Percentiles rank a stretch among this genome's conserved stretches.
Evolutionary conservation across 2,797 vertebrate species (phyloP).

Genomic region (Diplodus sargus): DNA sequence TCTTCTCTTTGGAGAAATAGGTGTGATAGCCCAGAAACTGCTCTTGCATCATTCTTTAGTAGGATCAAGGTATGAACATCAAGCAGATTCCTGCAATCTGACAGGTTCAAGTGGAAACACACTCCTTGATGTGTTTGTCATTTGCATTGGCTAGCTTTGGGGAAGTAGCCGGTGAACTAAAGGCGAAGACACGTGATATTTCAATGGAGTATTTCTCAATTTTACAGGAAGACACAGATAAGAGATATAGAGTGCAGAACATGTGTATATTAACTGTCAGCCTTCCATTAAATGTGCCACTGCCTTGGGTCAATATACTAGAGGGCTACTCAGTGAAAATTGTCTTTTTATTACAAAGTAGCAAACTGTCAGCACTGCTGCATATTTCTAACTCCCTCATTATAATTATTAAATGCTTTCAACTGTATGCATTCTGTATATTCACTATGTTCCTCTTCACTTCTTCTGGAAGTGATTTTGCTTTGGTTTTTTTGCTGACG

Average conservation of each 20-base stretch:
- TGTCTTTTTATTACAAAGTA: neutral
- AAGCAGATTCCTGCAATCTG: neutral
- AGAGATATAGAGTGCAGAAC: neutral
- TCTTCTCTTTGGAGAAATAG: neutral
- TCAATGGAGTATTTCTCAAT: neutral
- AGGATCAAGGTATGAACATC: constrained; percentile 16
- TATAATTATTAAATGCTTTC: neutral
- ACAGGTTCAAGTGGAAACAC: constrained; percentile 18
- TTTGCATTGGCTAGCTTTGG: constrained; percentile 4
- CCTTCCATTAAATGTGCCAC: constrained; percentile 5
- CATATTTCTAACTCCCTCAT: neutral
- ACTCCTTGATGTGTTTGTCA: neutral
- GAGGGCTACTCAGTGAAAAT: constrained; percentile 7
- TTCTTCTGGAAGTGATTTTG: neutral
- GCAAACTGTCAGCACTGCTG: neutral
- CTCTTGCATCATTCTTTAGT: neutral
- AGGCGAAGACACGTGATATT: neutral
- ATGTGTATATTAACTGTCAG: constrained; percentile 4
- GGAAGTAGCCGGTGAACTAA: neutral
- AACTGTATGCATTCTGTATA: neutral
- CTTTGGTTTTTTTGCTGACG: neutral
- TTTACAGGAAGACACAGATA: neutral
- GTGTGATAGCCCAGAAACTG: neutral
- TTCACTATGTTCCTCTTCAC: too few relatives aligned
- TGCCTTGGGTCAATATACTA: neutral